A percentile compares a stretch with the other conserved stretches of the same genome.
These are phyloP conservation scores for Trinectes maculatus DNA, from an alignment of 2,113 vertebrate species.

Conservation along the genomic window DNA sequence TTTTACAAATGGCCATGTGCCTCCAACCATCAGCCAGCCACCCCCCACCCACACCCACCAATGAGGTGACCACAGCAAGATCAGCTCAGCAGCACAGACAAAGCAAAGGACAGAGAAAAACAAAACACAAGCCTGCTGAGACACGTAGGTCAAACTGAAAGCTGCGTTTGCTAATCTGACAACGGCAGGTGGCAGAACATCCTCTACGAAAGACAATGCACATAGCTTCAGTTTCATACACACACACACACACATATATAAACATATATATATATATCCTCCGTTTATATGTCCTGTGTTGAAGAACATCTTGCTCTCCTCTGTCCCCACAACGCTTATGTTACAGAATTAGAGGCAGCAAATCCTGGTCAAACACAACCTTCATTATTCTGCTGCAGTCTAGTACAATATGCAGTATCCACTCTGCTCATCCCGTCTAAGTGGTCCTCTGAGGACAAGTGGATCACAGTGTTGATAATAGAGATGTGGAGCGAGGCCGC, in stretches of 20 bases:
- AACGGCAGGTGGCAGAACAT: slow-evolving; percentile 25
- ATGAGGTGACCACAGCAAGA: slow-evolving; percentile 93
- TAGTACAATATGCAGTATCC: slow-evolving; percentile 62
- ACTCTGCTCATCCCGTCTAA: slow-evolving; percentile 66
- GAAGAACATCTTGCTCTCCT: slow-evolving; percentile 5
- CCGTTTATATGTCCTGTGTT: slow-evolving; percentile 28
- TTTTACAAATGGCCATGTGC: slow-evolving; percentile 73
- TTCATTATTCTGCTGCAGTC: slow-evolving; percentile 40
- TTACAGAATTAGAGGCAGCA: slow-evolving; percentile 24
- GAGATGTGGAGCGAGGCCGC: slow-evolving; percentile 34
- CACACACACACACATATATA: no score
- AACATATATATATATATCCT: slow-evolving; percentile 18
- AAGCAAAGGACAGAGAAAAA: slow-evolving; percentile 29
- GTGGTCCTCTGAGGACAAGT: slow-evolving; percentile 79
- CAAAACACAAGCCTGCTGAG: slow-evolving; percentile 22
- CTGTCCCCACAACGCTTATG: slow-evolving; percentile 1
- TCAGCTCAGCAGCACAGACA: slow-evolving; percentile 37
- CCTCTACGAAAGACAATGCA: slow-evolving; percentile 7
- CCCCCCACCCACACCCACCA: slow-evolving; percentile 87
- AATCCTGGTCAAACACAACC: slow-evolving; percentile 38
- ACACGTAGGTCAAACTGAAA: slow-evolving; percentile 12
- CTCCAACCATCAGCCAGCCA: slow-evolving; percentile 89
- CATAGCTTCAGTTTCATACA: neutral
- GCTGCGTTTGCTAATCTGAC: slow-evolving; percentile 21
- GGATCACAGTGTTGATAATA: slow-evolving; percentile 55